phyloP scores from a whole-genome alignment of 2,113 vertebrate genomes.

The Tachysurus vachellii region DNA sequence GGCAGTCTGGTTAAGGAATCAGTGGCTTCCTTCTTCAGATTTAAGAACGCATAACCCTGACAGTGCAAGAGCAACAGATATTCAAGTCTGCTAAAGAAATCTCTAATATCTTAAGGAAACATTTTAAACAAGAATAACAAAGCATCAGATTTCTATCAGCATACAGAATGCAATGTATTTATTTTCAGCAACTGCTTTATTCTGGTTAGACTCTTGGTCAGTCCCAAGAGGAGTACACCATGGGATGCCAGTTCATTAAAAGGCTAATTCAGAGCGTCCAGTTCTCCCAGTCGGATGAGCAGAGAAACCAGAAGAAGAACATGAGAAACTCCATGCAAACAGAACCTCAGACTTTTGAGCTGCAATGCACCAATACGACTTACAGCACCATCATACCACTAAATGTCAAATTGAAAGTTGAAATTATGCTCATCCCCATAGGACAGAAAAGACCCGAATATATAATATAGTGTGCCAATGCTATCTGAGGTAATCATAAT shows the following conservation, averaged over 20 bases:
- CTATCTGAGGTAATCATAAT: constrained; percentile 13
- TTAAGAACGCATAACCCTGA: constrained; percentile 7
- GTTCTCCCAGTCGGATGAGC: not conserved
- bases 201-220: not conserved
- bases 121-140: not conserved
- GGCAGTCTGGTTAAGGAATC: not conserved
- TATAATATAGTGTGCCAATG: not conserved
- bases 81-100: not conserved
- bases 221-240: not conserved
- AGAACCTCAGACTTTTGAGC: not conserved
- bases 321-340: not conserved
- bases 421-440: not conserved
- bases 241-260: not conserved
- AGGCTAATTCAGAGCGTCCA: not conserved
- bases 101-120: not conserved
- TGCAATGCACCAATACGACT: not conserved
- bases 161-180: not conserved
- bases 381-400: not conserved
- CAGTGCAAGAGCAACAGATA: constrained; percentile 22
- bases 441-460: not conserved
- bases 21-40: not conserved
- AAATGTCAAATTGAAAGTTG: not conserved
- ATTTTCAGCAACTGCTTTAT: not conserved
- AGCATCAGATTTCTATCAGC: not conserved
- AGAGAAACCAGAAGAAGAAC: not conserved